phyloP scores from a whole-genome alignment of 2,888 invertebrate genomes.

The Hirtodrosophila confusa region DNA sequence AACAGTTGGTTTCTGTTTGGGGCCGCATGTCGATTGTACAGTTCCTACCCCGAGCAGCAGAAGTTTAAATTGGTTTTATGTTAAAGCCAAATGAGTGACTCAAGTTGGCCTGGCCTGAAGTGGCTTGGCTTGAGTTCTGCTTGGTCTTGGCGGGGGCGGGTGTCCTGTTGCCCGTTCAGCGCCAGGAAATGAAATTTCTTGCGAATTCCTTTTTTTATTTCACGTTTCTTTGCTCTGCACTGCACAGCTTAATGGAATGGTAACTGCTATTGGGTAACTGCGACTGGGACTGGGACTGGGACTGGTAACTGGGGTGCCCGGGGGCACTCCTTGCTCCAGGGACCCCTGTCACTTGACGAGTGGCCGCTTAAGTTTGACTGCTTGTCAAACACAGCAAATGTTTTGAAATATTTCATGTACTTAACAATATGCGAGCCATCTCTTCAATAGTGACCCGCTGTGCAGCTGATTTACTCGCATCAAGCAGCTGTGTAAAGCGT shows the following conservation, averaged over 20 bases:
- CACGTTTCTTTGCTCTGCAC: conserved; percentile 46
- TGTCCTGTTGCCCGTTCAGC: conserved; percentile 58
- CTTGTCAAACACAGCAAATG: conserved; percentile 78
- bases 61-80: conserved; percentile 80
- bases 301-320: conserved; percentile 17
- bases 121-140: conserved; percentile 30
- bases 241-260: conserved; percentile 57
- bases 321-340: conserved; percentile 35
- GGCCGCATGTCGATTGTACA: conserved; percentile 50
- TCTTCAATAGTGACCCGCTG: conserved; percentile 33
- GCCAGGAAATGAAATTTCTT: conserved; percentile 77
- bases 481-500: conserved; percentile 33
- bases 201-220: conserved; percentile 63
- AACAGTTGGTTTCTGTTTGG: conserved; percentile 30
- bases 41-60: conserved; percentile 35
- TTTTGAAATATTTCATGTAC: conserved; percentile 75
- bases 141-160: conserved; percentile 1
- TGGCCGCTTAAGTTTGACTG: conserved; percentile 77
- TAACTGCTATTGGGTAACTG: conserved; percentile 34
- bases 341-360: conserved; percentile 68
- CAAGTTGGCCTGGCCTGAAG: conserved; percentile 35
- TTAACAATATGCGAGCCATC: conserved; percentile 61
- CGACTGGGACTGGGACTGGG: conserved; percentile 9
- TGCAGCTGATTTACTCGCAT: conserved; percentile 23
- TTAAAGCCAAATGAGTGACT: conserved; percentile 78